These are phyloP conservation scores for Cryptocephalus primarius DNA, from an alignment of 2,888 invertebrate species.

Conservation along the genomic window DNA sequence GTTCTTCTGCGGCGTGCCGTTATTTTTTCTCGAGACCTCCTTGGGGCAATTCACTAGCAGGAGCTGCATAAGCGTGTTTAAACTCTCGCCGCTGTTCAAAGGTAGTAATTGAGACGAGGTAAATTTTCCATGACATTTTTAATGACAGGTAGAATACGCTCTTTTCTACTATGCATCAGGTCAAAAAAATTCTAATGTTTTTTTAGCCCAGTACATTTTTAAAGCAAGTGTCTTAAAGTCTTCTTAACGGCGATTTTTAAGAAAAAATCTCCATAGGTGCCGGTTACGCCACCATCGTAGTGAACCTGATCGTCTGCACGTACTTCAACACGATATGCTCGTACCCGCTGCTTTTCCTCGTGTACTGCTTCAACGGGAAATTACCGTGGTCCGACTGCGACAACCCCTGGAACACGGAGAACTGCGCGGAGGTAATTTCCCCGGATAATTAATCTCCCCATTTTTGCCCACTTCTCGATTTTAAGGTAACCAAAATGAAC, in stretches of 20 bases:
- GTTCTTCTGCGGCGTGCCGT: slow-evolving; percentile 71
- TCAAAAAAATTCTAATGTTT: slow-evolving; percentile 1
- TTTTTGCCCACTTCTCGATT: background rate
- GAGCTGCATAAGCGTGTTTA: slow-evolving; percentile 73
- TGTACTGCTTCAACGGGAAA: slow-evolving; percentile 51
- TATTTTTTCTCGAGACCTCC: slow-evolving; percentile 79
- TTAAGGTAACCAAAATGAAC: background rate
- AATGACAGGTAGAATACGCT: no score
- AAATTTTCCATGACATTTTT: slow-evolving; percentile 1
- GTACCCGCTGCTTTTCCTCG: slow-evolving; percentile 74
- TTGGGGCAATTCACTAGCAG: slow-evolving; percentile 78
- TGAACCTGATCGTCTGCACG: slow-evolving; percentile 68
- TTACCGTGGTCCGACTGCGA: slow-evolving; percentile 71
- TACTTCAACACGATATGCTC: slow-evolving; percentile 81
- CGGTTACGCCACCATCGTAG: slow-evolving; percentile 70
- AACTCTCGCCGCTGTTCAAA: slow-evolving; percentile 74
- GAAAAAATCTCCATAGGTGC: slow-evolving; percentile 61
- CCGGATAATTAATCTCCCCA: background rate
- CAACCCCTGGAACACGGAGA: slow-evolving; percentile 73
- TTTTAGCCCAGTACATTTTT: no score
- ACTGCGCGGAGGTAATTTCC: slow-evolving; percentile 50
- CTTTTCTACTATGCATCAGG: no score
- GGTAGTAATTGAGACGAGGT: slow-evolving; percentile 43
- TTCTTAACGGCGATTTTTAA: no score
- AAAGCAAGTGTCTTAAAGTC: no score